Conservation (phyloP, 2,888 invertebrate species). For the Rotaria magnacalcarata region DNA sequence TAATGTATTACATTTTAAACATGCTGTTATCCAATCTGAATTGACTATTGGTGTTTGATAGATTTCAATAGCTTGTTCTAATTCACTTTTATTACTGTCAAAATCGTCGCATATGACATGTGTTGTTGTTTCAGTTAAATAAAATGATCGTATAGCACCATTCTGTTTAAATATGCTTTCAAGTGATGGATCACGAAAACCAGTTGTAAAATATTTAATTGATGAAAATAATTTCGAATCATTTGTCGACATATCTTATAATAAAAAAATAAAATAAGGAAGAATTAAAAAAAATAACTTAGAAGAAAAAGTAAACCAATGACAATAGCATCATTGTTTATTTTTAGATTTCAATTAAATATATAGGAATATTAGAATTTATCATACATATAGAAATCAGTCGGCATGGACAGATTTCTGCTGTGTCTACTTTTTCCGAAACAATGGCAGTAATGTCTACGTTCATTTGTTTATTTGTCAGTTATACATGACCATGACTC, state of each 20-base stretch:
- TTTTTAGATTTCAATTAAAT: neutral
- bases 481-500: neutral
- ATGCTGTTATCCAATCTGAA: slow-evolving; percentile 51
- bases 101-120: slow-evolving; percentile 83
- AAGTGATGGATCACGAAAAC: slow-evolving; percentile 53
- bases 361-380: neutral
- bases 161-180: slow-evolving; percentile 74
- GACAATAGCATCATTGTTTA: neutral
- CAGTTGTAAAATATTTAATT: neutral
- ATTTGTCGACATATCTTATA: slow-evolving; percentile 12
- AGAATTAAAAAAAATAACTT: neutral
- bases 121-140: slow-evolving; percentile 83
- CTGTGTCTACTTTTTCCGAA: no score
- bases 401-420: neutral
- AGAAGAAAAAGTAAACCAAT: neutral
- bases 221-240: slow-evolving; percentile 34
- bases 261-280: neutral
- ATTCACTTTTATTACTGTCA: slow-evolving; percentile 63
- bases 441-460: neutral
- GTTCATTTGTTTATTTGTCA: neutral
- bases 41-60: slow-evolving; percentile 86
- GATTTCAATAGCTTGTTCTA: slow-evolving; percentile 82
- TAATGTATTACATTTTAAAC: slow-evolving; percentile 39
- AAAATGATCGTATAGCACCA: slow-evolving; percentile 79
- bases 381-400: neutral